Base-by-base conservation (phyloP, 2,888 invertebrate species). In the Lasioglossum vierecki region DNA sequence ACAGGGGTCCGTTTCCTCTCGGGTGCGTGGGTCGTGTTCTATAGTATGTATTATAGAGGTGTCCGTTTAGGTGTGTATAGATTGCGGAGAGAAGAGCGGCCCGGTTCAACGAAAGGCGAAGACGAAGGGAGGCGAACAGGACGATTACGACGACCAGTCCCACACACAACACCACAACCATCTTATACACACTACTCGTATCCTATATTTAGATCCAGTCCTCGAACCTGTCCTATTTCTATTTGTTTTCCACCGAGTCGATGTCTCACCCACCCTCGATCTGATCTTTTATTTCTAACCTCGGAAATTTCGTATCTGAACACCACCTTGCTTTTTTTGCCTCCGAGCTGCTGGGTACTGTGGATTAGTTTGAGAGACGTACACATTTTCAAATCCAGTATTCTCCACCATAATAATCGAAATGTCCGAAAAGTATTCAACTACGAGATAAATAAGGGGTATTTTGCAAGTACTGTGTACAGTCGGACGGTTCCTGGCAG, bases 181-280 rank as follows among this genome's bases (percentile, higher is more conserved):
- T 86, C 49, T 70, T 81, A 82, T 83, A 86, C 88, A 72, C 88
- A 82, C 86, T 79, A 82, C 22, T 39, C 76, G 77, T 86, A 88
- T 88, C 90, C 92, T 94, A 94, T 93, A 93, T 94, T 93, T 94
- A 93, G 92, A 91, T 88, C 77, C 87, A 83, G 90, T 86, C 91
- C 92, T 83, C 91, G 90, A 93, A 93, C 93, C 91, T 92, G 92
- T 92, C 92, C 91, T 94, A 93, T 93, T 92, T 93, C 92, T 92
- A 92, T 91, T 91, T 91, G 91, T 90, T 90, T 90, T 84, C 85
- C 78, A 83, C 72, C 74, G 74, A 76, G 85, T 80, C 84, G 80
- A 83, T 74, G 74, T 66, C 80, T 60, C 80, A 66, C 11, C 66
- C 70, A 68, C 63, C 70, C 9, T 72, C 60, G 4, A 26, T 60